Evolutionary conservation across 2,888 invertebrate genomes (phyloP), one percentile per base, ranked within the genome.

Genomic region (Limnephilus lunatus): DNA sequence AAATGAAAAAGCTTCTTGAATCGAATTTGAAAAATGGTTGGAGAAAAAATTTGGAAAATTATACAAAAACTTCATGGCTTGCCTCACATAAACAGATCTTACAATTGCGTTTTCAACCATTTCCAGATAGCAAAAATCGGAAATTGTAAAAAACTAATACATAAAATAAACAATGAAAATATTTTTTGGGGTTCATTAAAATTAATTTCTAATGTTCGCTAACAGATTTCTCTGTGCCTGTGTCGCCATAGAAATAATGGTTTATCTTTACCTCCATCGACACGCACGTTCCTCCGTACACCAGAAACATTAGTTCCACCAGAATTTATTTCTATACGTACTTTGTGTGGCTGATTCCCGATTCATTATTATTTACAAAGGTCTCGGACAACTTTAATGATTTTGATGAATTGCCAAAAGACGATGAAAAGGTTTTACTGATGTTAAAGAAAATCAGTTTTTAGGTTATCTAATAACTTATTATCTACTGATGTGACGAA

Each of bases 291-390:
- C 83, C 25, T 68, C 25, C 19, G 35, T 35, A 35, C 35, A 35
- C 83, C 83, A 83, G 83, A 35, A 83, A 83, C 35, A 83, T 83
- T 83, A 83, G 83, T 83, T 83, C 83, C 83, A 35, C 35, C 35
- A 35, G 35, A 83, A 83, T 25, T 83, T 32, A 68, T 68, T 68
- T 68, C 68, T n/a, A 68, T 19, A 68, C 25, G 68, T 68, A 68
- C 68, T 68, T 68, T 68, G 68, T 68, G 68, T 9, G 68, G 5
- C 25, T 68, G 25, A 68, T 25, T 68, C 68, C 68, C 68, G 68
- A 68, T 68, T 68, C 68, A 25, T 68, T 68, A 53, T 53, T 53
- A 68, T 68, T 68, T 68, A 68, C 25, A 68, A 68, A 25, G 68
- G 68, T 68, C 68, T 68, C n/a, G 68, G 25, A 68, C 25, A 68